Evolutionary conservation across 2,113 vertebrate genomes (phyloP).

Genomic region (Daubentonia madagascariensis): DNA sequence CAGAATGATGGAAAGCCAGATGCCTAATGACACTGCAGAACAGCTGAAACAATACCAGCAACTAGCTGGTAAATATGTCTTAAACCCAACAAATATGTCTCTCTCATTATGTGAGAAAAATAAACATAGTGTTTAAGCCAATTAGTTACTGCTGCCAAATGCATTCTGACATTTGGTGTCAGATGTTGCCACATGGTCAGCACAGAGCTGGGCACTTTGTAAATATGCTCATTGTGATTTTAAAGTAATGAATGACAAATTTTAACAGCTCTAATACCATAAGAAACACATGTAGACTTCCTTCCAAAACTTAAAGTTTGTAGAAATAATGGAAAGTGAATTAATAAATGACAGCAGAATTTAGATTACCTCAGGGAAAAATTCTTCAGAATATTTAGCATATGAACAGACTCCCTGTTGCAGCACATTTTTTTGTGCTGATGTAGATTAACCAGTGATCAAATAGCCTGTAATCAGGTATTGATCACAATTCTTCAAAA

Average conservation of each 20-base stretch:
- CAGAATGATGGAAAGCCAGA: not conserved
- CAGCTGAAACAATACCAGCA: not conserved
- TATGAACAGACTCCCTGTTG: slow-evolving; percentile 36
- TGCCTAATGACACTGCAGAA: not conserved
- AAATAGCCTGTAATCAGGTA: slow-evolving; percentile 56
- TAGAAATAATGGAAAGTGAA: slow-evolving; percentile 50
- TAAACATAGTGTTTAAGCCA: not conserved
- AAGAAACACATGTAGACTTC: not conserved
- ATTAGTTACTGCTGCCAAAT: not conserved
- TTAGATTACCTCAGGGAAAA: slow-evolving; percentile 50
- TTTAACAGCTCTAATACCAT: not conserved
- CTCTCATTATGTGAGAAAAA: not conserved
- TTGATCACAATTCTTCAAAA: slow-evolving; percentile 57
- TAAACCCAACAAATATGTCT: not conserved
- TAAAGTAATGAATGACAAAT: not conserved
- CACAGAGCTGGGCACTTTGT: not conserved
- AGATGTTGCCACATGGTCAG: not conserved
- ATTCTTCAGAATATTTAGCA: slow-evolving; percentile 38
- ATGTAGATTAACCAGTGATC: slow-evolving; percentile 45
- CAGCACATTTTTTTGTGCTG: slow-evolving; percentile 54
- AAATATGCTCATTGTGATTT: not conserved
- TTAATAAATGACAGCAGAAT: slow-evolving; percentile 58
- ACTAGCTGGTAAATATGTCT: not conserved
- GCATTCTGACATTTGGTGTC: not conserved
- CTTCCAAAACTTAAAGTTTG: slow-evolving; percentile 32